Evolutionary conservation across 2,797 vertebrate species (phyloP).

Genomic region (Gobio occitaniae): DNA sequence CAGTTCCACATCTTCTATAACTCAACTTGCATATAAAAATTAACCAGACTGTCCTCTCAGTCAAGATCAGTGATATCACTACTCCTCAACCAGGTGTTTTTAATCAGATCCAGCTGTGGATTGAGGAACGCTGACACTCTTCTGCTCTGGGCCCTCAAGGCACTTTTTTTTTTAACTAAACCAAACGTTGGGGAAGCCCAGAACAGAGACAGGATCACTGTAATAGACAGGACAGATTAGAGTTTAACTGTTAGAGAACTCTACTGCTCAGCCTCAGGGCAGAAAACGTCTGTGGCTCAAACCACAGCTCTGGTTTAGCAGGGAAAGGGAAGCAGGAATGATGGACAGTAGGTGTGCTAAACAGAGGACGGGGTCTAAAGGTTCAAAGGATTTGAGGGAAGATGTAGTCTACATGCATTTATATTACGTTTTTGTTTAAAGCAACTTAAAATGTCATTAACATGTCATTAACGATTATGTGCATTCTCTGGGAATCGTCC

Average conservation of each 20-base stretch:
- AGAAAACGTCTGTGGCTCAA: conserved; percentile 14
- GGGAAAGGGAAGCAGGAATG: background rate
- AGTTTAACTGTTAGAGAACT: conserved; percentile 29
- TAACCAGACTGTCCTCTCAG: background rate
- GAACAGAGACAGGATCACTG: conserved; percentile 48
- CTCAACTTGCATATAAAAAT: background rate
- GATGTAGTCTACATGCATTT: background rate
- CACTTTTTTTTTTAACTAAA: conserved; percentile 16
- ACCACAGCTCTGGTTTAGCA: background rate
- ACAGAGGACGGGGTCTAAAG: background rate
- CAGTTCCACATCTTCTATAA: background rate
- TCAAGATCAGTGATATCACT: conserved; percentile 25
- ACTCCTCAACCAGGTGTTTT: conserved; percentile 45
- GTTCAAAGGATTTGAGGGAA: background rate
- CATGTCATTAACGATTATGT: background rate
- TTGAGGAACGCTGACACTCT: conserved; percentile 17
- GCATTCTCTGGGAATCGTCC: background rate
- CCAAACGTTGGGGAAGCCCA: conserved; percentile 38
- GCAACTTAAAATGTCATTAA: background rate
- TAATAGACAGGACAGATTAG: conserved; percentile 46
- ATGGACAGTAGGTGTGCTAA: background rate
- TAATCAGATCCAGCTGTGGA: conserved; percentile 53
- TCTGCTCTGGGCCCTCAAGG: background rate
- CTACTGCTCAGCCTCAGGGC: conserved; percentile 11
- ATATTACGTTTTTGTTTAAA: background rate